Evolutionary conservation across 1,140 invertebrate species (phyloP).

Genomic region (Campoletis sonorensis): DNA sequence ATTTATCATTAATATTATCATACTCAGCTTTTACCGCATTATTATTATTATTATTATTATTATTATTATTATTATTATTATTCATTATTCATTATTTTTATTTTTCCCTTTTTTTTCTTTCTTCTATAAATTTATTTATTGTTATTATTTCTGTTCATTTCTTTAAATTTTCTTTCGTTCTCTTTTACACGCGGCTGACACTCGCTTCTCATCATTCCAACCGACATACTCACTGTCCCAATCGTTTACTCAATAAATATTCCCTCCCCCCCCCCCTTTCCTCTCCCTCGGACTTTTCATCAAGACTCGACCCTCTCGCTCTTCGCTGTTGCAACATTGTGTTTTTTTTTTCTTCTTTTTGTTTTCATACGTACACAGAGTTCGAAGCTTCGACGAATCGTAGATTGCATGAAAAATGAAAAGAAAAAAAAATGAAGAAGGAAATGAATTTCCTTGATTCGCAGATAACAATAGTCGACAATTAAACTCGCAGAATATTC

Average conservation of each 20-base stretch:
- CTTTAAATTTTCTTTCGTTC: constrained; percentile 27
- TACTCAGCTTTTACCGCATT: constrained; percentile 48
- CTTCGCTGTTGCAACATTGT: background rate
- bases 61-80: no score
- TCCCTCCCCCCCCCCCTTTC: no score
- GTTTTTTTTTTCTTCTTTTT: constrained; percentile 1
- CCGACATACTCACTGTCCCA: constrained; percentile 20
- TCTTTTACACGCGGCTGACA: background rate
- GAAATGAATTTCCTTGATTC: background rate
- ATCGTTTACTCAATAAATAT: constrained; percentile 5
- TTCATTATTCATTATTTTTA: no score
- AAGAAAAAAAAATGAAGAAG: no score
- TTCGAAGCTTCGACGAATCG: no score
- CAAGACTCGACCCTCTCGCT: background rate
- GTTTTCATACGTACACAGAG: background rate
- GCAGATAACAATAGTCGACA: background rate
- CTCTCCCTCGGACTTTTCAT: no score
- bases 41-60: constrained; percentile 56
- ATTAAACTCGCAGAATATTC: background rate
- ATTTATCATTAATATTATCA: constrained; percentile 71
- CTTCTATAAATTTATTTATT: constrained; percentile 41
- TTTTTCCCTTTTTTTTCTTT: no score
- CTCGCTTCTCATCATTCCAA: background rate
- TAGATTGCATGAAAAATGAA: background rate
- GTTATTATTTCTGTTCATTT: constrained; percentile 26